Percentiles rank a stretch among this genome's conserved stretches.
Conservation (phyloP, 2,888 invertebrate genomes). For the Heliconius charithonia region DNA sequence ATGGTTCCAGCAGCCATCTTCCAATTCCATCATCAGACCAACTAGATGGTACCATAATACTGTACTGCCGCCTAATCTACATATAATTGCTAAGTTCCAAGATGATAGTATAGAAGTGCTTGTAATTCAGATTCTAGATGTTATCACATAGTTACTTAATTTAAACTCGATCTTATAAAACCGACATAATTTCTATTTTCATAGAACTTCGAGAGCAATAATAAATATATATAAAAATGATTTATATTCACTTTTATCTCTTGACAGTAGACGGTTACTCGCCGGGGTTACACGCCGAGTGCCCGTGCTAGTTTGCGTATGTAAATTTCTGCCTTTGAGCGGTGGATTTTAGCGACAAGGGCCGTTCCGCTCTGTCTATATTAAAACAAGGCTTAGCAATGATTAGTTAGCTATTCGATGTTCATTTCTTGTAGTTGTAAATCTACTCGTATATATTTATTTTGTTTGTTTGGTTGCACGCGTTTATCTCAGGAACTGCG, state of each 20-base stretch:
- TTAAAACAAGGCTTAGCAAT: neutral
- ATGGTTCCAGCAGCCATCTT: too few species aligned
- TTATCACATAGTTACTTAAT: too few species aligned
- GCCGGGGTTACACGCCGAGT: neutral
- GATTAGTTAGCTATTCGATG: neutral
- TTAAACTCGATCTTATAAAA: too few species aligned
- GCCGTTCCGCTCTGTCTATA: neutral
- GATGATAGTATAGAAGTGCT: too few species aligned
- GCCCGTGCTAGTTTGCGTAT: slow-evolving; percentile 6
- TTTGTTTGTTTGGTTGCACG: too few species aligned
- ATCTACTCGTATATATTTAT: too few species aligned
- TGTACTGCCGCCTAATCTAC: too few species aligned
- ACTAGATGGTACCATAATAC: too few species aligned
- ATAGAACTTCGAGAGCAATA: neutral
- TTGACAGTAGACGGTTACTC: neutral
- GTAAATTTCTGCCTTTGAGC: slow-evolving; percentile 20
- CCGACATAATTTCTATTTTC: neutral
- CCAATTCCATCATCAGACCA: too few species aligned
- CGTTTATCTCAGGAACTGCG: too few species aligned
- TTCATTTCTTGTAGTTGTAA: neutral
- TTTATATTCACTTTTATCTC: neutral
- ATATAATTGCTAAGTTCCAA: too few species aligned
- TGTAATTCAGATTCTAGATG: too few species aligned
- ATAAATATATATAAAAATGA: neutral
- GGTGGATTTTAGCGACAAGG: neutral